These are phyloP conservation scores for Apostichopus parvimensis DNA, from an alignment of 35 echinoderm and acorn worm species.

Conservation along the genomic window DNA sequence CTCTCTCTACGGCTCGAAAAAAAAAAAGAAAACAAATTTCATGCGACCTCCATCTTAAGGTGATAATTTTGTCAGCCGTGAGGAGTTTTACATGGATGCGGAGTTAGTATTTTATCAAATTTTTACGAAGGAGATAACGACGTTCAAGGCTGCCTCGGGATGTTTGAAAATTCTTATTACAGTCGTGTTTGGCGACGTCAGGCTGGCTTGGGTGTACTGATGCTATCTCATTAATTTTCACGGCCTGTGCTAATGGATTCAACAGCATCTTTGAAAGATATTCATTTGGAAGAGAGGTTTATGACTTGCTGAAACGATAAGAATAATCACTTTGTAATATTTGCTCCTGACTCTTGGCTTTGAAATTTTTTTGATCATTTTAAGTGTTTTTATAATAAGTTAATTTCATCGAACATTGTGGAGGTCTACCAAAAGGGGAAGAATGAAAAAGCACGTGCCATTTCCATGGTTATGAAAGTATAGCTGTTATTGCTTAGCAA, in stretches of 20 bases:
- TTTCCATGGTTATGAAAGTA: too few relatives aligned
- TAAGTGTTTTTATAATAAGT: too few relatives aligned
- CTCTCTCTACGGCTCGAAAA: too few relatives aligned
- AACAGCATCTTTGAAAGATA: background rate
- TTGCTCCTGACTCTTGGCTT: too few relatives aligned
- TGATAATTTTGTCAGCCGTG: background rate
- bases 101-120: background rate
- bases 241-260: constrained; percentile 5
- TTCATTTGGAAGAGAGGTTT: constrained; percentile 2
- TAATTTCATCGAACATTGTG: too few relatives aligned
- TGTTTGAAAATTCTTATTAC: background rate
- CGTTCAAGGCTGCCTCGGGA: background rate
- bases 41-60: background rate
- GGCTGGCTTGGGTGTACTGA: background rate
- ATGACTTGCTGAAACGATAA: background rate
- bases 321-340: too few relatives aligned
- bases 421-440: too few relatives aligned
- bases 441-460: too few relatives aligned
- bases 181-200: background rate
- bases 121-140: background rate
- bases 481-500: too few relatives aligned
- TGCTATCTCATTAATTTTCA: constrained; percentile 14
- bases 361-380: too few relatives aligned
- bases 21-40: background rate
- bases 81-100: background rate